Percentiles rank a stretch among this genome's conserved stretches.
Evolutionary conservation across 2,113 vertebrate species (phyloP).

Genomic region (Lepisosteus oculatus): DNA sequence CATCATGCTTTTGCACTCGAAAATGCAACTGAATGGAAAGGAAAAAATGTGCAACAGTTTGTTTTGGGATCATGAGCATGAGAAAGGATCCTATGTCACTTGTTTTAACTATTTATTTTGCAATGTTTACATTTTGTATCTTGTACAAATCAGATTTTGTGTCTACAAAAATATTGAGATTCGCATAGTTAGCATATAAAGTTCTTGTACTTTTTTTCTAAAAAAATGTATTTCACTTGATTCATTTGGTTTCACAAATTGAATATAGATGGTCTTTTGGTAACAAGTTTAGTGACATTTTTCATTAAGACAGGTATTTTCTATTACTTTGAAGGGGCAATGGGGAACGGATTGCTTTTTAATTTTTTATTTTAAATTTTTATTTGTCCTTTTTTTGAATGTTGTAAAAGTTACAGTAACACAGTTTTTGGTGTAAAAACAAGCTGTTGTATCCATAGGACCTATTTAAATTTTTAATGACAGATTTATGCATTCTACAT

Average conservation of each 20-base stretch:
- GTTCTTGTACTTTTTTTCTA: conserved; percentile 79
- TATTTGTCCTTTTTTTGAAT: conserved; percentile 23
- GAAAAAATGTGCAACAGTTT: conserved; percentile 71
- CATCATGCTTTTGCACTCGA: conserved; percentile 95
- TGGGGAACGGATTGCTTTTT: conserved; percentile 75
- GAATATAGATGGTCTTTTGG: conserved; percentile 78
- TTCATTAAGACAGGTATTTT: conserved; percentile 86
- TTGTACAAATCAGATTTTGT: conserved; percentile 92
- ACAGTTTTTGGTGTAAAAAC: conserved; percentile 74
- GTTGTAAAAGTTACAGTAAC: conserved; percentile 20
- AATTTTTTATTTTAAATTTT: conserved; percentile 27
- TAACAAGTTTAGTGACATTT: conserved; percentile 80
- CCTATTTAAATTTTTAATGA: conserved; percentile 78
- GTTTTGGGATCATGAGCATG: conserved; percentile 92
- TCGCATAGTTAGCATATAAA: conserved; percentile 82
- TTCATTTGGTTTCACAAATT: conserved; percentile 87
- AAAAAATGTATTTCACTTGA: conserved; percentile 77
- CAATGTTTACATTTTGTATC: conserved; percentile 98
- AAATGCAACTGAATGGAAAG: conserved; percentile 86
- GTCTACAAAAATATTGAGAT: conserved; percentile 80
- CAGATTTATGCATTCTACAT: conserved; percentile 74
- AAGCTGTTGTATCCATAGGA: conserved; percentile 78
- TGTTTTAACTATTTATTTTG: conserved; percentile 98
- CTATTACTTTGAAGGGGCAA: conserved; percentile 82
- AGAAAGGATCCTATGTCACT: conserved; percentile 85